Evolutionary conservation across 2,888 invertebrate genomes (phyloP).

Genomic region (Cyrtodaria siliqua): DNA sequence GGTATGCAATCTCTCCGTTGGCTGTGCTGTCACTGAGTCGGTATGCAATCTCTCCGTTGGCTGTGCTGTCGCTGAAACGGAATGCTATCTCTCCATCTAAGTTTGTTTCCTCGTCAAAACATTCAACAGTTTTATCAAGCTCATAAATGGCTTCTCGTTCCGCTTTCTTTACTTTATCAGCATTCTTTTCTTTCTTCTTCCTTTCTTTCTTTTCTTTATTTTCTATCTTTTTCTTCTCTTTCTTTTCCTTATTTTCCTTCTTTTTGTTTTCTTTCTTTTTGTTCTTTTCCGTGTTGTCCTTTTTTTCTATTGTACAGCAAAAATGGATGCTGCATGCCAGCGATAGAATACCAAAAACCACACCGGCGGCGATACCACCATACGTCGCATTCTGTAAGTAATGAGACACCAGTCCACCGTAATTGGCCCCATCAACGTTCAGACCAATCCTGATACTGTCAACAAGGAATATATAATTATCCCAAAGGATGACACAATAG

Average conservation of each 20-base stretch:
- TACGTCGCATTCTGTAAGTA: conserved; percentile 63
- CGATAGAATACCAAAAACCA: conserved; percentile 45
- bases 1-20: background rate
- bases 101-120: conserved; percentile 12
- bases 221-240: background rate
- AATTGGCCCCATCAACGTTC: conserved; percentile 68
- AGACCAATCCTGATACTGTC: conserved; percentile 59
- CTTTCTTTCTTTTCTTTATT: background rate
- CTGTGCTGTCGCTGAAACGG: no score
- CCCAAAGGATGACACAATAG: conserved; percentile 61
- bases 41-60: no score
- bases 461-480: conserved; percentile 46
- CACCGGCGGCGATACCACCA: conserved; percentile 65
- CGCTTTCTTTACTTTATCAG: no score
- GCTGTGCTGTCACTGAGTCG: background rate
- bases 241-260: conserved; percentile 13
- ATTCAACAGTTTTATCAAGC: conserved; percentile 40
- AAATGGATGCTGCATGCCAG: conserved; percentile 60
- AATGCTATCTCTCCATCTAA: background rate
- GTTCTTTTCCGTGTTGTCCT: conserved; percentile 7
- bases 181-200: conserved; percentile 19
- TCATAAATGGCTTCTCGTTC: conserved; percentile 30
- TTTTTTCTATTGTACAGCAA: conserved; percentile 27
- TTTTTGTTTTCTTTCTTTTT: conserved; percentile 9
- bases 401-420: conserved; percentile 44